Conservation (phyloP, 2,113 vertebrate species). For the Dromas ardeola region DNA sequence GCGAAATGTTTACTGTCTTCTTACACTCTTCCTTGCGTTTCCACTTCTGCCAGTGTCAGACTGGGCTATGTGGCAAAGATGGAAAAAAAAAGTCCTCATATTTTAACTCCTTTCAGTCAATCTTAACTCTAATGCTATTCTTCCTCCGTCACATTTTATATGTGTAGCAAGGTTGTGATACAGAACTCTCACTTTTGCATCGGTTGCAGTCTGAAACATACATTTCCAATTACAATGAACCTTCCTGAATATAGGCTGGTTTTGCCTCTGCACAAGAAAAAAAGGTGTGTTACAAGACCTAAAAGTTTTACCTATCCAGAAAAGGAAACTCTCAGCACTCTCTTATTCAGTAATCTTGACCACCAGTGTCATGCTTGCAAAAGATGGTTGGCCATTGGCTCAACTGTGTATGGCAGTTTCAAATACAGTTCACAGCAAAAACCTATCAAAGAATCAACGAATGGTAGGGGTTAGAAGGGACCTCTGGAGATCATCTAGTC, state of each 20-base stretch:
- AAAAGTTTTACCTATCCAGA: neutral
- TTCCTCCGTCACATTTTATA: neutral
- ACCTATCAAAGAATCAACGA: neutral
- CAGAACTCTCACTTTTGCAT: neutral
- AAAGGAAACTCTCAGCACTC: neutral
- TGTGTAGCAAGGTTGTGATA: neutral
- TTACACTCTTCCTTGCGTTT: neutral
- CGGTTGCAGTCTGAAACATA: neutral
- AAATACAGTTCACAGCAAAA: neutral
- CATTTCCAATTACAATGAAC: neutral
- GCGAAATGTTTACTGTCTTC: neutral
- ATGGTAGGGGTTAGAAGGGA: no score
- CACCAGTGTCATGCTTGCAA: neutral
- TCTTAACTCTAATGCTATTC: neutral
- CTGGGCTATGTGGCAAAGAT: neutral
- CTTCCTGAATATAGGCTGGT: neutral
- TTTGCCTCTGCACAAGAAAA: neutral
- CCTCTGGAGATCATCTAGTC: no score
- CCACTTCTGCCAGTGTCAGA: neutral
- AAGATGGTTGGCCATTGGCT: neutral
- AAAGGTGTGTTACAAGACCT: neutral
- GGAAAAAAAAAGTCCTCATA: neutral
- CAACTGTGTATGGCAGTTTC: neutral
- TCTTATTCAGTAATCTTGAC: neutral
- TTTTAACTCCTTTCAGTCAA: neutral